Evolutionary conservation across 2,888 invertebrate genomes (phyloP).

Genomic region (Conus canariensis): DNA sequence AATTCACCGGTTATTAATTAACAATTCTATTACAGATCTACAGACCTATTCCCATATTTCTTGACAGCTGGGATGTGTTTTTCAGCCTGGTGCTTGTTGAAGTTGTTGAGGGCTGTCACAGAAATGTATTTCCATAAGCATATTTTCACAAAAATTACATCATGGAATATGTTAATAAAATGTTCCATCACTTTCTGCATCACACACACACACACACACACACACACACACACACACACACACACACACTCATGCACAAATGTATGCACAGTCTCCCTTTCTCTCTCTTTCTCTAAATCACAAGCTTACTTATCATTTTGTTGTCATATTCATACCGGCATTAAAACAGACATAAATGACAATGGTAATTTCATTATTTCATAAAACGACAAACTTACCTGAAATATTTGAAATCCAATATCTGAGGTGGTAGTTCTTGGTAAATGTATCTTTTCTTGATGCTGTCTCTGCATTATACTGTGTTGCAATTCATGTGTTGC

Average conservation of each 20-base stretch:
- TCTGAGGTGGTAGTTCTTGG: neutral
- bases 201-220: slow-evolving; percentile 7
- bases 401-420: slow-evolving; percentile 22
- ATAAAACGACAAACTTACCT: neutral
- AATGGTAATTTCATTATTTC: neutral
- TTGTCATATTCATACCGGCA: no score
- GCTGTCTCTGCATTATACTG: slow-evolving; percentile 39
- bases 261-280: neutral
- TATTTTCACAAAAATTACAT: neutral
- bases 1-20: neutral
- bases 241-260: neutral
- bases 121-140: neutral
- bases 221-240: slow-evolving; percentile 19
- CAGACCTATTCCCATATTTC: slow-evolving; percentile 18
- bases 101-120: slow-evolving; percentile 4
- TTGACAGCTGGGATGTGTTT: slow-evolving; percentile 12
- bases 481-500: neutral
- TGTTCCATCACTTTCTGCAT: no score
- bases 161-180: no score
- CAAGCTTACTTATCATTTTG: neutral
- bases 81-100: neutral
- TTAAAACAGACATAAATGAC: neutral
- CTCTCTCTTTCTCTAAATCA: neutral
- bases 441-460: slow-evolving; percentile 35
- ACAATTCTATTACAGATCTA: neutral